phyloP scores from a whole-genome alignment of 2,797 vertebrate genomes.

The Pseudochaenichthys georgianus region DNA sequence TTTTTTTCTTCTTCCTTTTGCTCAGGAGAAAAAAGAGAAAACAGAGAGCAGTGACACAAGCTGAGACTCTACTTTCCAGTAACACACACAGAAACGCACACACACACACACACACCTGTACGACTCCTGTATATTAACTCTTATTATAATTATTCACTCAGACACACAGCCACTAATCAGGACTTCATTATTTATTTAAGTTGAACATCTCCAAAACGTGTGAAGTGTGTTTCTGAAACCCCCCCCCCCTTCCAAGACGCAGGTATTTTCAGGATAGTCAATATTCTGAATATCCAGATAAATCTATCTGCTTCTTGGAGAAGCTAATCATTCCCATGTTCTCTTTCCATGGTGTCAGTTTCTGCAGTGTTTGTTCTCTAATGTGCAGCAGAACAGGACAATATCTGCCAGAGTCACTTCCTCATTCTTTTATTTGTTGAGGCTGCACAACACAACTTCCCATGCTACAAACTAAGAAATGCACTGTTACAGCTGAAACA shows the following conservation, averaged over 20 bases:
- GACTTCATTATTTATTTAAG: neutral
- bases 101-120: neutral
- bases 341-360: no score
- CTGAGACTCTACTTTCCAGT: neutral
- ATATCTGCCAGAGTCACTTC: no score
- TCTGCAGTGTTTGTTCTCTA: no score
- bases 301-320: no score
- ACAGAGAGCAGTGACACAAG: conserved; percentile 29
- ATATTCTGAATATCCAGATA: neutral
- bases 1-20: neutral
- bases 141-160: no score
- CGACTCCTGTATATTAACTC: no score
- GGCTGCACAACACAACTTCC: no score
- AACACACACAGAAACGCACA: neutral
- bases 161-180: neutral
- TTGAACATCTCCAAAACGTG: neutral
- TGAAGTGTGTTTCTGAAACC: neutral
- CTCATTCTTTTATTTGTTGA: no score
- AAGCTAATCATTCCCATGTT: neutral
- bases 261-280: neutral
- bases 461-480: no score
- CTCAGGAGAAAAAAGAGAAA: conserved; percentile 43
- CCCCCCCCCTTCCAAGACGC: neutral
- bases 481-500: no score
- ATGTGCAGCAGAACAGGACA: no score